These are phyloP conservation scores for Xylocopa sonorina DNA, from an alignment of 1,140 invertebrate species.

Conservation along the genomic window DNA sequence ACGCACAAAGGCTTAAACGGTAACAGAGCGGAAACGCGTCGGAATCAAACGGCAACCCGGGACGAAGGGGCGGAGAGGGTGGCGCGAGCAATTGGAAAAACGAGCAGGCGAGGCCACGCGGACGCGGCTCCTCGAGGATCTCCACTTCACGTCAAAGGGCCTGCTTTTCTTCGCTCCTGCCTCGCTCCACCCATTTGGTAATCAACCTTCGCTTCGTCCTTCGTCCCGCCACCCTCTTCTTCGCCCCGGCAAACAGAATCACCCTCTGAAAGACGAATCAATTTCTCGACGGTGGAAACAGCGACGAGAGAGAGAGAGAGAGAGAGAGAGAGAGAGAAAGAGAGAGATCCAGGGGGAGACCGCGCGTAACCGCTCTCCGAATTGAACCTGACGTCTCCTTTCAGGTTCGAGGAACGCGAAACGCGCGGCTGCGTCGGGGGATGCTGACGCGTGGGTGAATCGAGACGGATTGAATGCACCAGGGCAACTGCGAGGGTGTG, in stretches of 20 bases:
- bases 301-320: too few species aligned
- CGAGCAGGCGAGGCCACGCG: slow-evolving; percentile 48
- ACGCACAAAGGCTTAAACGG: slow-evolving; percentile 33
- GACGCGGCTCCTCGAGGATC: slow-evolving; percentile 66
- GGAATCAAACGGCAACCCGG: slow-evolving; percentile 62
- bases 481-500: background rate
- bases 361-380: background rate
- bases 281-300: slow-evolving; percentile 61
- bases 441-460: background rate
- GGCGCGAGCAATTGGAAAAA: slow-evolving; percentile 65
- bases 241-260: slow-evolving; percentile 63
- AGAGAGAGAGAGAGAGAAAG: too few species aligned
- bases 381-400: slow-evolving; percentile 45
- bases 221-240: background rate
- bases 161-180: slow-evolving; percentile 26
- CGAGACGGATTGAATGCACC: background rate
- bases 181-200: slow-evolving; percentile 54
- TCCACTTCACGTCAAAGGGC: slow-evolving; percentile 71
- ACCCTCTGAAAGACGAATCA: slow-evolving; percentile 72
- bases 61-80: slow-evolving; percentile 12
- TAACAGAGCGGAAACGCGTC: slow-evolving; percentile 45
- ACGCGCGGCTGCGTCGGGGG: background rate
- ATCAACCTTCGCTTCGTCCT: slow-evolving; percentile 66
- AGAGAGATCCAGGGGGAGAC: slow-evolving; percentile 9
- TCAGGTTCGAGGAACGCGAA: slow-evolving; percentile 12